Percentiles rank a stretch among this genome's conserved stretches.
phyloP scores from a whole-genome alignment of 2,888 invertebrate species.

The Orchesellides sinensis region DNA sequence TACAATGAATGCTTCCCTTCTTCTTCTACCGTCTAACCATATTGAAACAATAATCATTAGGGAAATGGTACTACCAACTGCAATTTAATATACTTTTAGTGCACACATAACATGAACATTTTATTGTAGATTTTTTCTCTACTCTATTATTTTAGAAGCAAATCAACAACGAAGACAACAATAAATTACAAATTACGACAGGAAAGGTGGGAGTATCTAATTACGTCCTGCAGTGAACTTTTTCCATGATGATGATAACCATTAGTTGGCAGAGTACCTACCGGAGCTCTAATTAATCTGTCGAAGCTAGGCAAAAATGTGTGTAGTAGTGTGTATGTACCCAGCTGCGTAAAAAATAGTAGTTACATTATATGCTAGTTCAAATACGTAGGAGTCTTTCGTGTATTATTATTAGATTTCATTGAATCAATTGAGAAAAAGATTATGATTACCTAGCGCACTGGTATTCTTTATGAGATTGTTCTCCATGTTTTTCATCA shows the following conservation, averaged over 20 bases:
- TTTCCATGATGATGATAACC: conserved; percentile 39
- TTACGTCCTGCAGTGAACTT: conserved; percentile 60
- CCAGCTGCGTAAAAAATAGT: too few relatives aligned
- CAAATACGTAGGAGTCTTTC: too few relatives aligned
- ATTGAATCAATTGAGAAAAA: too few relatives aligned
- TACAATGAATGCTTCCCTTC: background rate
- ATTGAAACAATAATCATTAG: conserved; percentile 61
- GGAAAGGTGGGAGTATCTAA: conserved; percentile 64
- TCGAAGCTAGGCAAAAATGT: background rate
- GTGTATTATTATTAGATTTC: too few relatives aligned
- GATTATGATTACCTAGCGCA: too few relatives aligned
- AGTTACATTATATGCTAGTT: too few relatives aligned
- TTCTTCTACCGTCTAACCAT: background rate
- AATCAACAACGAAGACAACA: conserved; percentile 47
- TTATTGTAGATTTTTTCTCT: conserved; percentile 9
- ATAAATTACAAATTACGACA: conserved; percentile 64
- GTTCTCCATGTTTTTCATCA: too few relatives aligned
- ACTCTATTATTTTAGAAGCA: conserved; percentile 6
- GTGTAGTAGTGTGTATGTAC: too few relatives aligned
- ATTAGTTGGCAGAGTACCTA: conserved; percentile 21
- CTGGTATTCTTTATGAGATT: too few relatives aligned
- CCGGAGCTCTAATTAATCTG: conserved; percentile 22
- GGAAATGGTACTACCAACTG: conserved; percentile 54
- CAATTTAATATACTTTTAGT: conserved; percentile 51
- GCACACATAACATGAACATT: conserved; percentile 27